Evolutionary conservation across 1,140 invertebrate genomes (phyloP).

Genomic region (Grapholita molesta): DNA sequence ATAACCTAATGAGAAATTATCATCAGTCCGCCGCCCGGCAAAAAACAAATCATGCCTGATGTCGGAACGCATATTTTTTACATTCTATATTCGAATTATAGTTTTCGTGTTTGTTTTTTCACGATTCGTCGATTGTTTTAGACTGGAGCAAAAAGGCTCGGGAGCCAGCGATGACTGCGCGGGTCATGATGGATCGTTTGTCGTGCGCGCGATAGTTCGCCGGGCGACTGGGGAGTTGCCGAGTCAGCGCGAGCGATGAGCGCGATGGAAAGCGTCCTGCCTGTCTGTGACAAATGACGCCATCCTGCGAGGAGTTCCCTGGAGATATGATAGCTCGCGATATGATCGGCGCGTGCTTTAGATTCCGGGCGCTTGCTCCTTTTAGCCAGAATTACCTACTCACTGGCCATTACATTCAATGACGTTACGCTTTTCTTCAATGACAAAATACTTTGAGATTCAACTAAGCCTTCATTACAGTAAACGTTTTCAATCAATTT

Average conservation of each 20-base stretch:
- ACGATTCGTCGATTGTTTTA: slow-evolving; percentile 65
- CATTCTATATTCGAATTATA: slow-evolving; percentile 63
- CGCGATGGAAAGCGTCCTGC: slow-evolving; percentile 39
- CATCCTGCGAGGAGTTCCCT: slow-evolving; percentile 36
- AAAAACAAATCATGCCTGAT: slow-evolving; percentile 55
- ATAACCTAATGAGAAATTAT: slow-evolving; percentile 78
- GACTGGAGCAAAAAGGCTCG: slow-evolving; percentile 41
- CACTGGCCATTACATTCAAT: slow-evolving; percentile 74
- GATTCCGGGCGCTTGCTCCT: slow-evolving; percentile 46
- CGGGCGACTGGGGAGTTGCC: slow-evolving; percentile 27
- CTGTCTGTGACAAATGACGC: slow-evolving; percentile 32
- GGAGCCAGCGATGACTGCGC: slow-evolving; percentile 60
- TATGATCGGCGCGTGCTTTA: slow-evolving; percentile 74
- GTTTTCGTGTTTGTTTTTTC: slow-evolving; percentile 61
- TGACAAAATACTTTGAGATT: slow-evolving; percentile 52
- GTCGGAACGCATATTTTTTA: slow-evolving; percentile 58
- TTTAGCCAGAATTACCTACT: slow-evolving; percentile 59
- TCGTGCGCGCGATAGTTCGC: slow-evolving; percentile 39
- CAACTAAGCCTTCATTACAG: slow-evolving; percentile 64
- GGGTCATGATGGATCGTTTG: slow-evolving; percentile 24
- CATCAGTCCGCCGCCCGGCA: slow-evolving; percentile 58
- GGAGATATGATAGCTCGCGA: slow-evolving; percentile 55
- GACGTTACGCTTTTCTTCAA: slow-evolving; percentile 61
- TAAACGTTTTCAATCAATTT: slow-evolving; percentile 66
- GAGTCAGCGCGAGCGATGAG: slow-evolving; percentile 38